A percentile compares a stretch with the other conserved stretches of the same genome.
Conservation (phyloP, 2,113 vertebrate species). For the Festucalex cinctus region DNA sequence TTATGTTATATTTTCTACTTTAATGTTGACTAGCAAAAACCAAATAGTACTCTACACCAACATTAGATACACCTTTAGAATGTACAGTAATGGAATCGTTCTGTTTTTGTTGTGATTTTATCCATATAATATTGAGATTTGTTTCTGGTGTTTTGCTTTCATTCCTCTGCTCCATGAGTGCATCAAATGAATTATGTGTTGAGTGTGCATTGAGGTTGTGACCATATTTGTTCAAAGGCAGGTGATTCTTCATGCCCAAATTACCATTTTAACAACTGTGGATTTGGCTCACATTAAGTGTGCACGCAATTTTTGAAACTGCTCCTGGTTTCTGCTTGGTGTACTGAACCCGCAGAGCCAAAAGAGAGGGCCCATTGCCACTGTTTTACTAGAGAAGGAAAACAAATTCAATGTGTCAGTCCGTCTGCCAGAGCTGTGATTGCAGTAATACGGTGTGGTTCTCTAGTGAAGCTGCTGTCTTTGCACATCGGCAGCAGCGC, state of each 20-base stretch:
- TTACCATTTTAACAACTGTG: background rate
- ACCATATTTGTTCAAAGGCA: too few species aligned
- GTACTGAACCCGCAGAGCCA: constrained; percentile 38
- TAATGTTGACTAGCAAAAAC: too few species aligned
- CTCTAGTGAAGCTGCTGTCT: constrained; percentile 44
- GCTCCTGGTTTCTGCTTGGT: background rate
- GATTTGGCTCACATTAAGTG: constrained; percentile 3
- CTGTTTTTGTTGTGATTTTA: background rate
- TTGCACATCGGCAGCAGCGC: constrained; percentile 38
- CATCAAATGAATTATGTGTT: background rate
- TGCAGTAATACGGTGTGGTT: constrained; percentile 62
- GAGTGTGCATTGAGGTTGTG: background rate
- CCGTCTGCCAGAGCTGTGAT: constrained; percentile 62
- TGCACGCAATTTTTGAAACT: constrained; percentile 9
- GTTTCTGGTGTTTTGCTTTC: background rate
- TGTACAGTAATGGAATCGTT: background rate
- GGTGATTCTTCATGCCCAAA: background rate
- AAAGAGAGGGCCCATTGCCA: constrained; percentile 45
- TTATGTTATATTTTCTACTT: too few species aligned
- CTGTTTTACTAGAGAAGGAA: constrained; percentile 50
- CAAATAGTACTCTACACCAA: too few species aligned
- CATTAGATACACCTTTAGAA: background rate
- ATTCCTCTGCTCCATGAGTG: background rate
- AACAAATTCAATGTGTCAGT: constrained; percentile 65
- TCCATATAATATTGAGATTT: background rate